These are phyloP conservation scores for Fragum fragum DNA, from an alignment of 2,888 invertebrate species.

Conservation along the genomic window DNA sequence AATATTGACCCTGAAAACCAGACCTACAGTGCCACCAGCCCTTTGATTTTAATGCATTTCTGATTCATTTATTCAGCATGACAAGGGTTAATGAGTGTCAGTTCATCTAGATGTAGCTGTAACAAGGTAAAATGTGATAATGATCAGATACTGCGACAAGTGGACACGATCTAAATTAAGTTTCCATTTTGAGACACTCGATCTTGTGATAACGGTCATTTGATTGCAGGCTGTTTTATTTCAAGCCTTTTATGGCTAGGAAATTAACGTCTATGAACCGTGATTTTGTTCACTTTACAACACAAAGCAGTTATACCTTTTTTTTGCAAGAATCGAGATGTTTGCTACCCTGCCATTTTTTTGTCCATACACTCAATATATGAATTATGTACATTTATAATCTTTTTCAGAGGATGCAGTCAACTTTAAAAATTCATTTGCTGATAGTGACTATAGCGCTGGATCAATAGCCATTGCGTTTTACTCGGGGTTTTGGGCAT, in stretches of 20 bases:
- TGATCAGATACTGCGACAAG: background rate
- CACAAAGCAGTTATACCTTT: too few relatives aligned
- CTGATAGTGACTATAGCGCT: constrained; percentile 88
- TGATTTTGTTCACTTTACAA: too few relatives aligned
- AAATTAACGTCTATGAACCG: background rate
- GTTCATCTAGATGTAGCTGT: too few relatives aligned
- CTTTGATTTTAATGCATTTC: too few relatives aligned
- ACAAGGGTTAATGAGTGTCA: too few relatives aligned
- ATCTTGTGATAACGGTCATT: background rate
- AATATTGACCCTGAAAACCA: too few relatives aligned
- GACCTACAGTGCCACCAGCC: too few relatives aligned
- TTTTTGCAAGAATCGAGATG: too few relatives aligned
- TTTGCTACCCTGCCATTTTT: too few relatives aligned
- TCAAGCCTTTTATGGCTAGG: background rate
- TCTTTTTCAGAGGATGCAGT: constrained; percentile 70
- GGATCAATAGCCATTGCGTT: constrained; percentile 88
- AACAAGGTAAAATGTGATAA: background rate
- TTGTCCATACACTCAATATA: too few relatives aligned
- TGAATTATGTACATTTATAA: too few relatives aligned
- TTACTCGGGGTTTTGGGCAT: constrained; percentile 85
- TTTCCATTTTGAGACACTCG: background rate
- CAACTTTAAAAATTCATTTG: constrained; percentile 80
- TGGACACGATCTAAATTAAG: background rate
- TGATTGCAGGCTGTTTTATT: background rate
- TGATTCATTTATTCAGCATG: too few relatives aligned